Base-by-base conservation (phyloP, 2,888 invertebrate species). In the Drosophila ezoana region DNA sequence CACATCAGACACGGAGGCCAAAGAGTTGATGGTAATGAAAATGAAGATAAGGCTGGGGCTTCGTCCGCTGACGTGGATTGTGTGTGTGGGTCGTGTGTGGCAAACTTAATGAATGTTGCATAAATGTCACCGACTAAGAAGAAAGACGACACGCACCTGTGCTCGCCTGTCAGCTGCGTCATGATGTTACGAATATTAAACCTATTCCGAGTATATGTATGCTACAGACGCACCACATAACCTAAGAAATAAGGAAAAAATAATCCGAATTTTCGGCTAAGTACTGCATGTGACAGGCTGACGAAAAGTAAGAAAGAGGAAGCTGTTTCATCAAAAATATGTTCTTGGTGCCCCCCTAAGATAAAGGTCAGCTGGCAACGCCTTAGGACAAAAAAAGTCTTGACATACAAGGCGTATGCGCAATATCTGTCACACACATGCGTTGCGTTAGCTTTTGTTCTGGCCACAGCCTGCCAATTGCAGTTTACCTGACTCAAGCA, bases 81-180 rank as follows among this genome's bases (percentile, higher is more conserved):
- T 47, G 44, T 4, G 16, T 4, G 16, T 6, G 32, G 43, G 38
- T 51, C 45, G 71, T 78, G 62, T 59, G 51, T 37, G 56, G 52
- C 58, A 58, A 70, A 77, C 70, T 69, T 69, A 76, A 86, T 83
- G 69, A 76, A 79, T 86, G 83, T 74, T 83, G 74, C 84, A 88
- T 72, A 68, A 72, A 57, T 76, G 80, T 62, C 86, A 79, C 67
- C 60, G 69, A 62, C 56, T 52, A 57, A 62, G 56, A 45, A 57
- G 28, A 47, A 47, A 68, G 48, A 23, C 58, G 54, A 58, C 70
- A 78, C 76, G 79, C 85, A 83, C 81, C 74, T 64, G 62, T 43
- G 52, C 13, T 5, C 37, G 11, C 13, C 23, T 53, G 18, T 53
- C 51, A 63, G 53, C 48, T 45, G 60, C 45, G 59, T 37, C 41